These are phyloP conservation scores for Mellilla xanthometata DNA, from an alignment of 2,888 invertebrate species.

Conservation along the genomic window DNA sequence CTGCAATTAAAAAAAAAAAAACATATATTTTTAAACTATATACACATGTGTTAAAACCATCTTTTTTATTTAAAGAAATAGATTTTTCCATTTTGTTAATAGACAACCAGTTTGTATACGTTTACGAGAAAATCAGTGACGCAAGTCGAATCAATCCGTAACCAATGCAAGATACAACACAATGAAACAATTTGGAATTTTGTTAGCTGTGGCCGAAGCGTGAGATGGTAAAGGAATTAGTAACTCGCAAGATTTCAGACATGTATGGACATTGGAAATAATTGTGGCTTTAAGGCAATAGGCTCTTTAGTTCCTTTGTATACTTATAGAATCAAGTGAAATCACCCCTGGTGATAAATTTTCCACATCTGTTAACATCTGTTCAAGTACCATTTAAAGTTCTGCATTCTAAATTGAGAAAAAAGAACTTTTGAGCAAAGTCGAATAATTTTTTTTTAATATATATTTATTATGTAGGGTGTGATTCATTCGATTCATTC, in stretches of 20 bases:
- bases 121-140: conserved; percentile 31
- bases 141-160: conserved; percentile 63
- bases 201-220: conserved; percentile 72
- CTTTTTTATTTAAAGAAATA: background rate
- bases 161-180: conserved; percentile 84
- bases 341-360: too few species aligned
- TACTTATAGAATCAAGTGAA: too few species aligned
- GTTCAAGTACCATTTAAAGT: too few species aligned
- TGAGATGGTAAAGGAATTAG: conserved; percentile 72
- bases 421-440: too few species aligned
- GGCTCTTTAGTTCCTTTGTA: too few species aligned
- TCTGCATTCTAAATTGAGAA: too few species aligned
- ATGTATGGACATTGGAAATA: conserved; percentile 22
- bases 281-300: too few species aligned
- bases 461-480: too few species aligned
- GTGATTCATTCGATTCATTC: background rate
- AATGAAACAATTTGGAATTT: conserved; percentile 75
- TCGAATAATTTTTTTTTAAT: too few species aligned
- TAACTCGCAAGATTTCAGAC: conserved; percentile 51
- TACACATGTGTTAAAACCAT: background rate
- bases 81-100: background rate
- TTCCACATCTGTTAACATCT: too few species aligned
- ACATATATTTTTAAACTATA: too few species aligned
- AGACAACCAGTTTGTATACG: conserved; percentile 21
- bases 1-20: too few species aligned